Conservation (phyloP, 2,797 vertebrate species). For the Tauraco hartlaubi region DNA sequence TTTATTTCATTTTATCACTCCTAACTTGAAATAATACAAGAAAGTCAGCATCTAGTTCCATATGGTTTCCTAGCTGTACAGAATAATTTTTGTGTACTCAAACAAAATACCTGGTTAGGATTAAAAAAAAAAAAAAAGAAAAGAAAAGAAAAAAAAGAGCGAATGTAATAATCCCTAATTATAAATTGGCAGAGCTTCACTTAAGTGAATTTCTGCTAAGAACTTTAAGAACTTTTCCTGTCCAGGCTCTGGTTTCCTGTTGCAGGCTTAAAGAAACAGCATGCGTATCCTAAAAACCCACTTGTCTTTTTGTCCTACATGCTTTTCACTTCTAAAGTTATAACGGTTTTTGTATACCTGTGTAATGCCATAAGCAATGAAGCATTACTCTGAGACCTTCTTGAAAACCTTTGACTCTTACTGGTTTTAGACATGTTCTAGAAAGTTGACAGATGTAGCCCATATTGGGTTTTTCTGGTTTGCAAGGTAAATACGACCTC, state of each 20-base stretch:
- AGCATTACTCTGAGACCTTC: background rate
- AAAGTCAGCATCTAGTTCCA: background rate
- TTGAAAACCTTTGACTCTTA: background rate
- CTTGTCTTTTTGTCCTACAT: background rate
- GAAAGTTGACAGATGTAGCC: background rate
- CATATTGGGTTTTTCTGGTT: background rate
- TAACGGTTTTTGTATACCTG: background rate
- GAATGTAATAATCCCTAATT: background rate
- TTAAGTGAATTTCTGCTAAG: background rate
- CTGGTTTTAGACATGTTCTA: background rate
- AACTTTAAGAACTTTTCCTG: conserved; percentile 17
- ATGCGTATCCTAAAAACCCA: background rate
- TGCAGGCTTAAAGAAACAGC: background rate
- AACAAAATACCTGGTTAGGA: background rate
- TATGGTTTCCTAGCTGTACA: background rate
- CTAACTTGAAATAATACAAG: background rate
- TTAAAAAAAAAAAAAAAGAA: background rate
- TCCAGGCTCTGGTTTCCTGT: background rate
- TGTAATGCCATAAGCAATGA: background rate
- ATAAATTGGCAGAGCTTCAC: background rate
- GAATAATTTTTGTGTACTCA: background rate
- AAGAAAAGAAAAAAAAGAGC: background rate
- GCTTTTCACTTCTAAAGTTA: background rate
- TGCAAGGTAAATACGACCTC: background rate
- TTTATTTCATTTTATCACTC: background rate